Evolutionary conservation across 1,140 invertebrate genomes (phyloP).

Genomic region (Samia ricini): DNA sequence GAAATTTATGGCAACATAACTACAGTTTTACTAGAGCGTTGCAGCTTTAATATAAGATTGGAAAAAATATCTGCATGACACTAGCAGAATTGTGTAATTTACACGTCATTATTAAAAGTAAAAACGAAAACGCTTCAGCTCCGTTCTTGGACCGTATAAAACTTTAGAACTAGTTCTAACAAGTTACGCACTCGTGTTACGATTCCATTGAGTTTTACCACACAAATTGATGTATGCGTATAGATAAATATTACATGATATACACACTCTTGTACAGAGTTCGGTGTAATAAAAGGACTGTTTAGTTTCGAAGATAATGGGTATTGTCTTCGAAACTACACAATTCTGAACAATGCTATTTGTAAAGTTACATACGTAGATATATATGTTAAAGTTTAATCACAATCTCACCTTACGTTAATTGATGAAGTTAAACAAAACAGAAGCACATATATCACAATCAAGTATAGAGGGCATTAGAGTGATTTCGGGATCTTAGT

Average conservation of each 20-base stretch:
- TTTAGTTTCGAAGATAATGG: neutral
- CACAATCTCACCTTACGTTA: too few species aligned
- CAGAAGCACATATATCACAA: too few species aligned
- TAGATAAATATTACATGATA: neutral
- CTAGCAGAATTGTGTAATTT: too few species aligned
- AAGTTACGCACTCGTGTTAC: neutral
- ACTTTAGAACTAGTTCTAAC: neutral
- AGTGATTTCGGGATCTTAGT: too few species aligned
- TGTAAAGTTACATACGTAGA: neutral
- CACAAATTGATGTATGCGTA: neutral
- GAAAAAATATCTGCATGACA: too few species aligned
- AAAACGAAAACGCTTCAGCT: neutral
- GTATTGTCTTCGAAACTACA: neutral
- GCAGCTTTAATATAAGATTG: too few species aligned
- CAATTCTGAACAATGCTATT: neutral
- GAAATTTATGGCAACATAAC: too few species aligned
- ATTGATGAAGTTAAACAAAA: too few species aligned
- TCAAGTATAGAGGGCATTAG: too few species aligned
- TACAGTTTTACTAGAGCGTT: too few species aligned
- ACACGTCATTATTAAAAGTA: too few species aligned
- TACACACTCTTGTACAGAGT: neutral
- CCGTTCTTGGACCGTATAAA: neutral
- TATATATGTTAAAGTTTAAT: too few species aligned
- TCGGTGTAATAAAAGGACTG: neutral
- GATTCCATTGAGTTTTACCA: neutral